Evolutionary conservation across 2,888 invertebrate genomes (phyloP).

Genomic region (Pandemis cinnamomeana): DNA sequence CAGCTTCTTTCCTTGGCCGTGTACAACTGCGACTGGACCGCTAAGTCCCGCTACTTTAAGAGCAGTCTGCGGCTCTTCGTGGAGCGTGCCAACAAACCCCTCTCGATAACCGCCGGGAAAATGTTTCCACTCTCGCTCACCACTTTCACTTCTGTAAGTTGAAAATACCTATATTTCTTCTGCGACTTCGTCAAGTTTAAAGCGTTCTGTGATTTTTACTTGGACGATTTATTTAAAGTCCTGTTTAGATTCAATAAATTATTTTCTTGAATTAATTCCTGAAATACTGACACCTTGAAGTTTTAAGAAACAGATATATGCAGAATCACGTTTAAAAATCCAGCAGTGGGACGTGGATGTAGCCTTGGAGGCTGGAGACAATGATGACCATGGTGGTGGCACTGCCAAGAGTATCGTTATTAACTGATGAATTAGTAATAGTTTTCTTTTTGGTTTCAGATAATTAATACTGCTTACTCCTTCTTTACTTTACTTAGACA

Average conservation of each 20-base stretch:
- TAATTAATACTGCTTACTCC: constrained; percentile 72
- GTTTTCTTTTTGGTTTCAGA: constrained; percentile 59
- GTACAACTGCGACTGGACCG: constrained; percentile 68
- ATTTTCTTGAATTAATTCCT: too few relatives aligned
- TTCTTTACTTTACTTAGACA: constrained; percentile 69
- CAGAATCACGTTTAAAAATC: too few relatives aligned
- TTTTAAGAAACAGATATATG: too few relatives aligned
- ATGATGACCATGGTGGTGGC: too few relatives aligned
- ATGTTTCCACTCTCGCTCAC: constrained; percentile 68
- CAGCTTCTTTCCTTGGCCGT: constrained; percentile 57
- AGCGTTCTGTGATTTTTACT: background rate
- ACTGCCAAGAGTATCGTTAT: too few relatives aligned
- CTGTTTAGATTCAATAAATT: too few relatives aligned
- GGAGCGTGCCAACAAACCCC: constrained; percentile 62
- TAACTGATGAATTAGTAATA: constrained; percentile 34
- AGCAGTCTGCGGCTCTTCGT: constrained; percentile 65
- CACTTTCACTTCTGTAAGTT: constrained; percentile 70
- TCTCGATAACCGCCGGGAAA: constrained; percentile 65
- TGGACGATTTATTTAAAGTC: background rate
- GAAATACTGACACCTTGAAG: too few relatives aligned
- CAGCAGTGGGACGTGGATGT: too few relatives aligned
- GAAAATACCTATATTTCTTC: constrained; percentile 22
- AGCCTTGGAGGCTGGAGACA: too few relatives aligned
- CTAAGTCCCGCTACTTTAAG: constrained; percentile 60
- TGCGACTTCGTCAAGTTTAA: background rate